Percentiles rank a stretch among this genome's conserved stretches.
Evolutionary conservation across 2,888 invertebrate genomes (phyloP).

Genomic region (Oegoconia quadripuncta): DNA sequence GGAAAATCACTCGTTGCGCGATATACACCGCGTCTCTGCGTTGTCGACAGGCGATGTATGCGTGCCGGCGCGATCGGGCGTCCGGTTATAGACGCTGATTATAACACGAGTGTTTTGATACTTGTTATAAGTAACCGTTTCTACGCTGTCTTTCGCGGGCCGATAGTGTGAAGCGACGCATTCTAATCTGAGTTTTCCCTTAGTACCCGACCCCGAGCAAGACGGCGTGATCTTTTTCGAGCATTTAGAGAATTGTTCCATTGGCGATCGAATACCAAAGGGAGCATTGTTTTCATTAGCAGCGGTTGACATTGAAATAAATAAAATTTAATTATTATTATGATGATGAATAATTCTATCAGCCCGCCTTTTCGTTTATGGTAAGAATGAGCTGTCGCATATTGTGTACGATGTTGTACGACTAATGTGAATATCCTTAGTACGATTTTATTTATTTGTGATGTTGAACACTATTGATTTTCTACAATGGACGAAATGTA

Average conservation of each 20-base stretch:
- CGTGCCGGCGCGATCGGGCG: constrained; percentile 27
- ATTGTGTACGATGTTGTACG: constrained; percentile 71
- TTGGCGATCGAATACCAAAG: constrained; percentile 59
- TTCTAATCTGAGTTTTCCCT: constrained; percentile 1
- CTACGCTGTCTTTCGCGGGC: constrained; percentile 49
- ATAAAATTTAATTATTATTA: constrained; percentile 53
- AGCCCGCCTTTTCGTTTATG: constrained; percentile 70
- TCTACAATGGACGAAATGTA: constrained; percentile 78
- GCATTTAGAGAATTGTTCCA: constrained; percentile 60
- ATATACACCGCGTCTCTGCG: constrained; percentile 48
- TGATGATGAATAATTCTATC: constrained; percentile 53
- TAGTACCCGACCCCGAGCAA: constrained; percentile 23
- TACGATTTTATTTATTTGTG: constrained; percentile 79
- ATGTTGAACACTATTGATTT: constrained; percentile 78
- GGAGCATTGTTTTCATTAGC: constrained; percentile 51
- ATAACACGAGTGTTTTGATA: constrained; percentile 47
- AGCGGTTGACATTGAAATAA: constrained; percentile 59
- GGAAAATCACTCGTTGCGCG: constrained; percentile 55
- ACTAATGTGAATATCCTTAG: constrained; percentile 74
- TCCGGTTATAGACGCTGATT: constrained; percentile 35
- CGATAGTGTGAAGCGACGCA: constrained; percentile 35
- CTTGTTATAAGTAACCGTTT: constrained; percentile 53
- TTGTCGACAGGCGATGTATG: constrained; percentile 40
- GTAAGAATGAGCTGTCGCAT: constrained; percentile 70
- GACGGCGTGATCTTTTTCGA: constrained; percentile 42